Evolutionary conservation across 2,888 invertebrate species (phyloP).

Genomic region (Leptogaster cylindrica): DNA sequence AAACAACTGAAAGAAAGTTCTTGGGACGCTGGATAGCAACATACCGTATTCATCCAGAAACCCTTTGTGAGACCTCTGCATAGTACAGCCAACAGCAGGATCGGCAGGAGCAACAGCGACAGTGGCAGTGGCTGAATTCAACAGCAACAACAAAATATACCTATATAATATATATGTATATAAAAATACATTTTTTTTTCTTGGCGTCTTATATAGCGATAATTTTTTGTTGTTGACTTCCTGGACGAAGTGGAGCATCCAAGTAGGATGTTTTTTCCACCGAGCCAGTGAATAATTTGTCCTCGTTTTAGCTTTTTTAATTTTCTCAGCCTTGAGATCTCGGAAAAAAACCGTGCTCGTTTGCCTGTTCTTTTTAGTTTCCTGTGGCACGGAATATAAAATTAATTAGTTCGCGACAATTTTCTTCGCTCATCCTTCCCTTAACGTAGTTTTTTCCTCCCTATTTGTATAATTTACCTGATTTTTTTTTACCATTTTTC

Average conservation of each 20-base stretch:
- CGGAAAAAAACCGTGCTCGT: background rate
- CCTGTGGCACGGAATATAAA: conserved; percentile 5
- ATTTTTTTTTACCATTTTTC: background rate
- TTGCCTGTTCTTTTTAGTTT: background rate
- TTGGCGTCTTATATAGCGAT: background rate
- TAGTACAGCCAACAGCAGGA: background rate
- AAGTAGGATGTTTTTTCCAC: conserved; percentile 12
- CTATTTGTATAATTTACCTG: conserved; percentile 12
- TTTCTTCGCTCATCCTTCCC: conserved; percentile 1
- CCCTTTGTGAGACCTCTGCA: background rate
- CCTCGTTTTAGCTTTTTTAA: background rate
- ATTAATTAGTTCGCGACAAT: conserved; percentile 14
- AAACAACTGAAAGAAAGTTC: background rate
- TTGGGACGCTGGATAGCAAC: background rate
- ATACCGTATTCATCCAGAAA: background rate
- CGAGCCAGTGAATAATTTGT: conserved; percentile 5
- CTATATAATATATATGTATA: too few species aligned
- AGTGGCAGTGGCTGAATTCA: too few species aligned
- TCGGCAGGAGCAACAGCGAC: too few species aligned
- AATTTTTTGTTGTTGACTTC: conserved; percentile 7
- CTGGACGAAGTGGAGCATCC: conserved; percentile 10
- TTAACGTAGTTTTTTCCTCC: background rate
- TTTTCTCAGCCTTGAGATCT: background rate
- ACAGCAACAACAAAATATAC: background rate
- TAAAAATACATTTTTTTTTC: background rate